Base-by-base conservation (phyloP, 2,113 vertebrate genomes). In the Redunca redunca region DNA sequence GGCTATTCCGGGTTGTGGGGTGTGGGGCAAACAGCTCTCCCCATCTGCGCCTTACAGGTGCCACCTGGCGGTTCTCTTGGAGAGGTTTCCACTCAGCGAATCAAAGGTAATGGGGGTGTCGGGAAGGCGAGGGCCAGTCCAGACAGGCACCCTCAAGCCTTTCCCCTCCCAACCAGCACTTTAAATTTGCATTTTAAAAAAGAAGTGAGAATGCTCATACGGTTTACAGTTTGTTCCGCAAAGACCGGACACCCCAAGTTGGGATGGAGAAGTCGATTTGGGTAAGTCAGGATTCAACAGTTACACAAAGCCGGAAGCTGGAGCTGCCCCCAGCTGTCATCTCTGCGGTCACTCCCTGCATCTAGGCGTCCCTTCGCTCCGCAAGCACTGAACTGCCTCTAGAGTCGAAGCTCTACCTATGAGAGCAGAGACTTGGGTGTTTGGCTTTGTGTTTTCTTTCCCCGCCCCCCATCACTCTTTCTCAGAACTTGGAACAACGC, bases 21-120 rank as follows among this genome's bases (percentile, higher is more conserved):
- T 93, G 97, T 33, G 81, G 97, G 96, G 97, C 64, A 26, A 50
- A 48, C 7, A 77, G 23, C 74, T 80, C 48, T 71, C 62, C 74
- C 90, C 92, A 84, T 96, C 93, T 92, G 97, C 93, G 97, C 98
- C 95, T 91, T 94, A 91, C 94, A 97, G 96, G 97, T 98, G 98
- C 98, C 98, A 98, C 98, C 98, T 98, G 98, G 97, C 87, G 98
- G 98, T 40, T 77, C 89, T 53, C 53, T 26, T 2, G 50, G 77
- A 93, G 64, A 86, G 81, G 55, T 78, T 81, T 87, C n/a, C 17
- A 55, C 13, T 1, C 40, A 26, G 62, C 88, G 30, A 67, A 67
- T 92, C 48, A 6, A 33, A 89, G 91, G 48, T 64, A 30, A 48
- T 6, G 33, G 16, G 8, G 30, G 19, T 26, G 58, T 48, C 23